These are phyloP conservation scores for Rhynchonycteris naso DNA, from an alignment of 2,797 vertebrate genomes.

Conservation along the genomic window DNA sequence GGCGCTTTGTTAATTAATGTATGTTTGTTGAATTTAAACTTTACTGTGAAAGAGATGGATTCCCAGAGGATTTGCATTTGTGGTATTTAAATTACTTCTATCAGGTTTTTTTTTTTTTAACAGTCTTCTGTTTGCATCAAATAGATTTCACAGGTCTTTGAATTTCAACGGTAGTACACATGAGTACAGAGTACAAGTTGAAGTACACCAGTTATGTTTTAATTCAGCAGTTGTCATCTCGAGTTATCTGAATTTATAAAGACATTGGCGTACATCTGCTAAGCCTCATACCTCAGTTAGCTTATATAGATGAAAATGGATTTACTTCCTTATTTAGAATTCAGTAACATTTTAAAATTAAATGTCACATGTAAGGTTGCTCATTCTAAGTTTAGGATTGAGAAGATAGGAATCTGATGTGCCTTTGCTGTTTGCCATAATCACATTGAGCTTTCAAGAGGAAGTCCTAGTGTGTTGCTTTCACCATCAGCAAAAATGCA, in stretches of 20 bases:
- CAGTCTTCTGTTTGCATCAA: not conserved
- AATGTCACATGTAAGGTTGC: not conserved
- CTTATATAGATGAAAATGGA: not conserved
- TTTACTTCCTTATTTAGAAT: not conserved
- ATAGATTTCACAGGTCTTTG: conserved; percentile 17
- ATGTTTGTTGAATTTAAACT: not conserved
- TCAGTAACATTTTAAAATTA: not conserved
- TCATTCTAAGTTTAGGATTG: not conserved
- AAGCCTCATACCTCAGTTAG: not conserved
- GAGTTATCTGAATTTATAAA: not conserved
- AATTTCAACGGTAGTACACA: conserved; percentile 8
- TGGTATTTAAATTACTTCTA: conserved; percentile 33
- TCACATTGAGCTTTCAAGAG: conserved; percentile 12
- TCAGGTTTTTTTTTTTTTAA: not conserved
- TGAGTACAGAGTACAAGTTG: not conserved
- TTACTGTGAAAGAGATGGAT: not conserved
- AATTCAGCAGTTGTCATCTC: not conserved
- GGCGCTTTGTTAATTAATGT: not conserved
- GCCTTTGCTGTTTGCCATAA: not conserved
- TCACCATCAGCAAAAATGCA: not conserved
- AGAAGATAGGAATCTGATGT: not conserved
- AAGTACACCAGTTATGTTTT: conserved; percentile 18
- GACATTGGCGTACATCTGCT: not conserved
- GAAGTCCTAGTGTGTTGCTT: not conserved
- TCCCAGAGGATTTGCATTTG: not conserved